Percentiles rank a stretch among this genome's conserved stretches.
These are phyloP conservation scores for Zapornia atra DNA, from an alignment of 2,113 vertebrate genomes.

Conservation along the genomic window DNA sequence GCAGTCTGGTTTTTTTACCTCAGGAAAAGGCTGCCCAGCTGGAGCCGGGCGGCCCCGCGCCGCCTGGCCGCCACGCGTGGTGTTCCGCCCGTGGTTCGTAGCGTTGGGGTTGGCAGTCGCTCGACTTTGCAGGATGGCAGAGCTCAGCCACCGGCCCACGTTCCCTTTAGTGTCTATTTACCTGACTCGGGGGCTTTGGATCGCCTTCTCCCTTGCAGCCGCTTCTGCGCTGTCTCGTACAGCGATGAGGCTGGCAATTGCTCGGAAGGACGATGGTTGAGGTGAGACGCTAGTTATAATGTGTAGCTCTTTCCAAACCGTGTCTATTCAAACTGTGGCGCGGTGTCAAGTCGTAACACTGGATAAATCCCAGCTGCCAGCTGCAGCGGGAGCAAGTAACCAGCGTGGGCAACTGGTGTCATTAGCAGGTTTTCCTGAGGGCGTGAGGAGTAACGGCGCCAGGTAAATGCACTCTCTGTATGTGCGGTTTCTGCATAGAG, in stretches of 20 bases:
- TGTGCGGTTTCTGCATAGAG: rapidly evolving
- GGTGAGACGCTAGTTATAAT: rapidly evolving
- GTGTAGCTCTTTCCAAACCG: rapidly evolving
- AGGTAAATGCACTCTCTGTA: rapidly evolving
- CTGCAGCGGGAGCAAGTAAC: rapidly evolving
- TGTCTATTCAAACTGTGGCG: rapidly evolving
- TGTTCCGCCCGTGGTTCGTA: too few relatives aligned
- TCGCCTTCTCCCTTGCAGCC: rapidly evolving
- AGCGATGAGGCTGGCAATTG: rapidly evolving
- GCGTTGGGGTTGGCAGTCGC: background rate
- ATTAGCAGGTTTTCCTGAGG: background rate
- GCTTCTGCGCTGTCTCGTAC: background rate
- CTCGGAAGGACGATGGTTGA: background rate
- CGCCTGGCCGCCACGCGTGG: background rate
- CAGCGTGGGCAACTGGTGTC: rapidly evolving
- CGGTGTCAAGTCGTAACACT: rapidly evolving
- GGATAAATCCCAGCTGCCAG: background rate
- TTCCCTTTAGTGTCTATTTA: rapidly evolving
- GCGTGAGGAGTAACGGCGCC: too few relatives aligned
- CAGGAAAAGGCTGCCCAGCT: too few relatives aligned
- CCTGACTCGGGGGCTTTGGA: rapidly evolving
- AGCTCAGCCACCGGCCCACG: rapidly evolving
- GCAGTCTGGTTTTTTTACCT: rapidly evolving
- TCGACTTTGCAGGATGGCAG: background rate
- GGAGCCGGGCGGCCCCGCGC: background rate